Percentiles rank a stretch among this genome's conserved stretches.
Conservation (phyloP, 2,113 vertebrate genomes). For the Macaca mulatta region DNA sequence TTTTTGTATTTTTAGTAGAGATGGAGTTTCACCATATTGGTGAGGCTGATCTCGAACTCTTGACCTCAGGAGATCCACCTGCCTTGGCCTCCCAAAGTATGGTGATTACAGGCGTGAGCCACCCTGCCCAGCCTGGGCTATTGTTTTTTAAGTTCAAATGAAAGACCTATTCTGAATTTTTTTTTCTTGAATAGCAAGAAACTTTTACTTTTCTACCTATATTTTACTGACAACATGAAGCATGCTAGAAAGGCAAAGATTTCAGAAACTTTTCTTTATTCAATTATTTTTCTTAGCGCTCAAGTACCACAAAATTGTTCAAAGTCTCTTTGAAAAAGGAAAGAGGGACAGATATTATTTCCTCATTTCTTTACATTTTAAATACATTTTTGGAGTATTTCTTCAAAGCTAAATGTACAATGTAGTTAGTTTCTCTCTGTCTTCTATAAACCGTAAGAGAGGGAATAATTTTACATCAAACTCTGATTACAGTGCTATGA, state of each 20-base stretch:
- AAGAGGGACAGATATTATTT: neutral
- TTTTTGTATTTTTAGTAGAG: too few relatives aligned
- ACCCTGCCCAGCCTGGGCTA: too few relatives aligned
- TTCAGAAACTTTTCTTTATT: neutral
- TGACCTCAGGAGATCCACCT: too few relatives aligned
- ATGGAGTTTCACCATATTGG: too few relatives aligned
- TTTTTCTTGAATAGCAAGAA: neutral
- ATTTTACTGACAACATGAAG: neutral
- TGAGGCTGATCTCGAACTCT: neutral
- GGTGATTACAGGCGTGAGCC: too few relatives aligned
- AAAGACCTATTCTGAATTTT: neutral
- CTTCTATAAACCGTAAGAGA: neutral
- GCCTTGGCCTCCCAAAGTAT: too few relatives aligned
- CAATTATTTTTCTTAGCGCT: neutral
- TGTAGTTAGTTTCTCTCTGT: neutral
- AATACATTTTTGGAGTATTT: constrained; percentile 6
- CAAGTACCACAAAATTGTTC: neutral
- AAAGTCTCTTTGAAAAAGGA: constrained; percentile 17
- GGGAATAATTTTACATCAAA: neutral
- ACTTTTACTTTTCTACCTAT: neutral
- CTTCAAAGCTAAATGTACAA: neutral
- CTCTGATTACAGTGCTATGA: neutral
- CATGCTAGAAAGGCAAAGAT: neutral
- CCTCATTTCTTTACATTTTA: neutral
- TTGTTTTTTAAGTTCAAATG: neutral